Percentiles rank a stretch among this genome's conserved stretches.
phyloP scores from a whole-genome alignment of 2,797 vertebrate species.

The Astyanax mexicanus region DNA sequence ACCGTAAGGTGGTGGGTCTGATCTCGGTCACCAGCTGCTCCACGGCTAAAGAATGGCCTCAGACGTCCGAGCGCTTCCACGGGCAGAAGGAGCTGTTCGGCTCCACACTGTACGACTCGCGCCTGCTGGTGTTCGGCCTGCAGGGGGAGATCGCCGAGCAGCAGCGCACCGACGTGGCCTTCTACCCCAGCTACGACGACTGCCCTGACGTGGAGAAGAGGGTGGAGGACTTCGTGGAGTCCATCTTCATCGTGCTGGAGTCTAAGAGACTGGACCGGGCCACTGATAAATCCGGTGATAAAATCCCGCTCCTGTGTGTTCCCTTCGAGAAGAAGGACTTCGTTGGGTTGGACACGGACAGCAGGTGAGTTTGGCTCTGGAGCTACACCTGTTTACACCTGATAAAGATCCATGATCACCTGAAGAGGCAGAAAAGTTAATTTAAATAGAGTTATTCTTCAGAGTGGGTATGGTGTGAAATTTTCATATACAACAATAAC shows the following conservation, averaged over 20 bases:
- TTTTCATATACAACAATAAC: no score
- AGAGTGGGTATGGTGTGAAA: no score
- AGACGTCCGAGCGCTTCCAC: conserved; percentile 90
- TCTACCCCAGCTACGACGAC: conserved; percentile 88
- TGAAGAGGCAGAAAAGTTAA: no score
- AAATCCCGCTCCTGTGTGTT: conserved; percentile 93
- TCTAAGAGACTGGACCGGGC: conserved; percentile 95
- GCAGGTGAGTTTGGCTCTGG: conserved; percentile 88
- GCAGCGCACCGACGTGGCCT: conserved; percentile 90
- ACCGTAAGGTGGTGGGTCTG: conserved; percentile 95
- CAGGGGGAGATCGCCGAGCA: conserved; percentile 89
- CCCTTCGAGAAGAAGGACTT: conserved; percentile 99
- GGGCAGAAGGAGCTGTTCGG: conserved; percentile 92
- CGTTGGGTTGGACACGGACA: conserved; percentile 96
- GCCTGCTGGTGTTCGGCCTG: conserved; percentile 92
- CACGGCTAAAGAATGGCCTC: conserved; percentile 88
- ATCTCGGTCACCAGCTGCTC: conserved; percentile 88
- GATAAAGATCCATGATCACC: neutral
- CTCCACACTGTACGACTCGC: conserved; percentile 92
- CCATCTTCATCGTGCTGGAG: conserved; percentile 96
- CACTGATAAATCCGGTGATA: conserved; percentile 97
- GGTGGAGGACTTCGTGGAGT: conserved; percentile 95
- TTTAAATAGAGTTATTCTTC: no score
- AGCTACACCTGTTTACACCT: no score
- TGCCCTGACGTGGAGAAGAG: conserved; percentile 89